These are phyloP conservation scores for Formica selysi DNA, from an alignment of 1,140 invertebrate species.

Conservation along the genomic window DNA sequence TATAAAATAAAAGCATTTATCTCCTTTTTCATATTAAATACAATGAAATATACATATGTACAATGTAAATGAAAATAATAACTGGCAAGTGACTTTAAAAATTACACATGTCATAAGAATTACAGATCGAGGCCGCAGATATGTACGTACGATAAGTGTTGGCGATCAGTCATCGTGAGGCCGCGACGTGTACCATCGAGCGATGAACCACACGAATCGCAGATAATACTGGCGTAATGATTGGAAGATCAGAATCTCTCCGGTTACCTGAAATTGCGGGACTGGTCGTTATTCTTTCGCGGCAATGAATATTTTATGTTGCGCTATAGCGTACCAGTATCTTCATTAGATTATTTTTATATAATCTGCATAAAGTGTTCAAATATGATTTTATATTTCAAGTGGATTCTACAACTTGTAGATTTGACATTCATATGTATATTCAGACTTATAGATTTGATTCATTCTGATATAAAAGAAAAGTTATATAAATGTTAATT, in stretches of 20 bases:
- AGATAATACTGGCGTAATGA: constrained; percentile 52
- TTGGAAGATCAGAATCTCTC: constrained; percentile 52
- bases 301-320: constrained; percentile 40
- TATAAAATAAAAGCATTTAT: constrained; percentile 1
- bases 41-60: not conserved
- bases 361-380: not conserved
- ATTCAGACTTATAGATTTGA: not conserved
- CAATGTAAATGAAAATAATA: constrained; percentile 21
- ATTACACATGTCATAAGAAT: constrained; percentile 56
- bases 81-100: constrained; percentile 40
- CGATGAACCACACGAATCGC: constrained; percentile 51
- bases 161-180: constrained; percentile 44
- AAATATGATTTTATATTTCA: not conserved
- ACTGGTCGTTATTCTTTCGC: constrained; percentile 47
- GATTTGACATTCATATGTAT: not conserved
- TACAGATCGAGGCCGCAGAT: constrained; percentile 54
- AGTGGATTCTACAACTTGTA: not conserved
- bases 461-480: not conserved
- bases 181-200: constrained; percentile 33
- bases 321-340: not conserved
- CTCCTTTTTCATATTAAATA: constrained; percentile 1
- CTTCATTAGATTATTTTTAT: not conserved
- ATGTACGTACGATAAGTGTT: constrained; percentile 2
- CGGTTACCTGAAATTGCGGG: constrained; percentile 51
- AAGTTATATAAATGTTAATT: not conserved